Evolutionary conservation across 2,113 vertebrate genomes (phyloP).

Genomic region (Garra rufa): DNA sequence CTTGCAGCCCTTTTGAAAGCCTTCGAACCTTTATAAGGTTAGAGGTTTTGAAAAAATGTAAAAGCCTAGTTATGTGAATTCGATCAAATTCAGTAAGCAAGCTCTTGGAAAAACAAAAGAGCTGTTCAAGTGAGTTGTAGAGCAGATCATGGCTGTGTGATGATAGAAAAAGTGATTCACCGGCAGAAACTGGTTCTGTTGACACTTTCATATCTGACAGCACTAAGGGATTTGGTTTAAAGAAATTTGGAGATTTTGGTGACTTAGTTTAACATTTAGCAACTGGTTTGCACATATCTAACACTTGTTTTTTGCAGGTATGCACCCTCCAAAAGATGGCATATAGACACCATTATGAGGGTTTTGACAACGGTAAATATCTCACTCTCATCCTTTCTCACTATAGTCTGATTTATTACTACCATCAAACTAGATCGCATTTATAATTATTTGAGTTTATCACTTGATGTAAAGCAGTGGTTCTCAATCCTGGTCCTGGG

Average conservation of each 20-base stretch:
- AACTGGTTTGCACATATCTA: neutral
- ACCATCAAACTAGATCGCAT: neutral
- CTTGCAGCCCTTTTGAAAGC: neutral
- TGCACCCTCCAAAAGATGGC: slow-evolving; percentile 98
- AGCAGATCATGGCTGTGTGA: slow-evolving; percentile 69
- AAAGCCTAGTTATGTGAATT: neutral
- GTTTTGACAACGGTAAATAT: slow-evolving; percentile 93
- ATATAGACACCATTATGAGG: slow-evolving; percentile 99
- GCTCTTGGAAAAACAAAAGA: neutral
- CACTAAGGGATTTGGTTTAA: slow-evolving; percentile 43
- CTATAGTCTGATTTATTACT: neutral
- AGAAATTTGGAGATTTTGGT: neutral
- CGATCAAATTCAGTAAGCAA: neutral
- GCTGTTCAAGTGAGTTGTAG: slow-evolving; percentile 3
- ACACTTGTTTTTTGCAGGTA: slow-evolving; percentile 78
- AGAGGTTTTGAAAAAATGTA: neutral
- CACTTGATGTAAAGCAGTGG: neutral
- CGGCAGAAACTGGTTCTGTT: slow-evolving; percentile 70
- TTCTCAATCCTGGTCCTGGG: no score
- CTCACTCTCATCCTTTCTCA: neutral
- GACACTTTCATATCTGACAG: slow-evolving; percentile 74
- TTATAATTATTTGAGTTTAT: neutral
- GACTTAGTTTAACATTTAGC: neutral
- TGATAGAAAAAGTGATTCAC: slow-evolving; percentile 79
- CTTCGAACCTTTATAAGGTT: neutral